Evolutionary conservation across 1,140 invertebrate genomes (phyloP).

Genomic region (Hermetia illucens): DNA sequence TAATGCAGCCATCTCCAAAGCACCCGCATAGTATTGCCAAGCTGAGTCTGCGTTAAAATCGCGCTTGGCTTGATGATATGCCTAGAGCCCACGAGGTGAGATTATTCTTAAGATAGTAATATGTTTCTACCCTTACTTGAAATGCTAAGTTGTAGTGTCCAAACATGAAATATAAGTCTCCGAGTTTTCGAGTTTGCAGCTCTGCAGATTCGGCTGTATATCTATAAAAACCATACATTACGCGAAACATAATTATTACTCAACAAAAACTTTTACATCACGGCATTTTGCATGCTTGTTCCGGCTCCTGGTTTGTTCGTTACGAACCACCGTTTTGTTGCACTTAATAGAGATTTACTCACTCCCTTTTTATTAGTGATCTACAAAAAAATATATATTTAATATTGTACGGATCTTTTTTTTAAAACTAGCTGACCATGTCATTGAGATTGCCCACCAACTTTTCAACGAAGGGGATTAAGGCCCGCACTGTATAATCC

Average conservation of each 20-base stretch:
- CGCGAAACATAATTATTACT: constrained; percentile 2
- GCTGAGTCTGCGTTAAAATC: constrained; percentile 94
- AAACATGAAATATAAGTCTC: constrained; percentile 93
- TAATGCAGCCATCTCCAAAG: constrained; percentile 88
- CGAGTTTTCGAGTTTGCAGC: constrained; percentile 79
- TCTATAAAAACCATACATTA: constrained; percentile 32
- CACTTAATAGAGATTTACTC: constrained; percentile 80
- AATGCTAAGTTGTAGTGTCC: constrained; percentile 87
- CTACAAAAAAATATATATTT: constrained; percentile 20
- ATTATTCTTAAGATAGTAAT: background rate
- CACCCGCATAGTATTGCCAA: constrained; percentile 92
- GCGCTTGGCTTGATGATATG: constrained; percentile 89
- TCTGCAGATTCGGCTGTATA: constrained; percentile 84
- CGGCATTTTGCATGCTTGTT: constrained; percentile 53
- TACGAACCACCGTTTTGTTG: constrained; percentile 89
- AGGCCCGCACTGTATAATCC: constrained; percentile 73
- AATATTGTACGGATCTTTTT: constrained; percentile 1
- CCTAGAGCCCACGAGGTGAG: constrained; percentile 21
- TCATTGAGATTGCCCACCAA: constrained; percentile 73
- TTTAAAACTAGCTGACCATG: constrained; percentile 39
- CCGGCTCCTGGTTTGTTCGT: constrained; percentile 66
- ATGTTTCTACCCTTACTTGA: constrained; percentile 33
- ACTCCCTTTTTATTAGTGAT: constrained; percentile 79
- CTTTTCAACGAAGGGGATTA: constrained; percentile 82
- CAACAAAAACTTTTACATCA: constrained; percentile 45